Base-by-base conservation (phyloP, 53 echinoderm and acorn worm genomes). In the Apostichopus leukothele region DNA sequence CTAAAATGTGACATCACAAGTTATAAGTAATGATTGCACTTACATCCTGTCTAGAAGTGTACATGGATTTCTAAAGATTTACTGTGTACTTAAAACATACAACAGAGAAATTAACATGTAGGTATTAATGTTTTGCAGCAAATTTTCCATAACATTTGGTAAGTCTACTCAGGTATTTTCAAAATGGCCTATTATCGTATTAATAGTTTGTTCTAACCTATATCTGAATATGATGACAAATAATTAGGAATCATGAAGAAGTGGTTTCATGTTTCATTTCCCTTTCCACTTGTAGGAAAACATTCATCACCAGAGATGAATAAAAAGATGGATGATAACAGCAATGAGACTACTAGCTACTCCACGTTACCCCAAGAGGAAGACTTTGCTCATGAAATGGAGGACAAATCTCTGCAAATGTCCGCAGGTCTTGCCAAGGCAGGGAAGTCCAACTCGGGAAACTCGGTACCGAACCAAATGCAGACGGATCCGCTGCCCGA, bases 371-470 rank as follows among this genome's bases (percentile, higher is more conserved):
- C 96, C 76, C 92, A 93, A 85, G 95, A 91, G 27, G 95, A 95
- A 75, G 93, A 95, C 51, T 51, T 91, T 3, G 88, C 91, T 27
- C 73, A 89, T 78, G 74, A 93, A 73, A 81, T 96, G 89, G 96
- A 96, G 83, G 96, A 92, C 68, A 96, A 96, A 79, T 95, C 95
- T 5, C 76, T 96, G 4, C 90, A 91, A 21, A 52, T 96, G 16
- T 90, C 86, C 4, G 90, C 86, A 22, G 89, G 91, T 26, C 79
- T 89, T 77, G 51, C 88, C 10, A 66, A 89, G 7, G 90, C 75
- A 54, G 61, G 22, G 0, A 81, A n/a, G 14, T 10, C 14, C 50
- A 54, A 52, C 21, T 19, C 71, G 23, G 18, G 26, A 27, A 86
- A 55, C 39, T 19, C n/a, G 75, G 67, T 12, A 20, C 12, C 7